Evolutionary conservation across 2,113 vertebrate species (phyloP), one percentile per base, ranked within the genome.

Genomic region (Pygoscelis adeliae): DNA sequence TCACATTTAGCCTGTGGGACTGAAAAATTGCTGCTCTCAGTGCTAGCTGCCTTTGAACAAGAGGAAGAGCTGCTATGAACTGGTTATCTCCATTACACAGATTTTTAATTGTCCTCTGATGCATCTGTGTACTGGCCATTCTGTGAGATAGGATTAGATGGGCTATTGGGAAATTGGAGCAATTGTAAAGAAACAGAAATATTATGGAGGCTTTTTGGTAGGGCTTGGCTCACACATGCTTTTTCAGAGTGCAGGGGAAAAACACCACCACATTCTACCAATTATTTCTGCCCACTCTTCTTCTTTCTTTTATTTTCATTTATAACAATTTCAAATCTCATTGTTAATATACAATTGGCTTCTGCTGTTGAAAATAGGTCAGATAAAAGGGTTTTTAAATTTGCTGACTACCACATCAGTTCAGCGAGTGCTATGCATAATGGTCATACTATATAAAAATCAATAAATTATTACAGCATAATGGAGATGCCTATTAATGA

Each of bases 401-500:
- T 81, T 92, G 88, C 80, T 88, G 93, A 91, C 83, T 90, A 65
- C 55, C 5, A 7, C 34, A 85, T 61, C 53, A 52, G 69, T 85
- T 71, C 53, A 65, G 25, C 15, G 18, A 90, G 47, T 22, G 18
- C 44, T 79, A 14, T 88, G 67, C 44, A 30, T 76, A 82, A 88
- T 29, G 6, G 52, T 66, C 70, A 71, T n/a, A 53, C 32, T 44
- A 26, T 32, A 38, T 66, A 88, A 96, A 97, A 96, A 82, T 73
- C 93, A 91, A 90, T 80, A 96, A 77, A 97, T 91, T 94, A 81
- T 89, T 89, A 96, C 52, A 78, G 40, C 22, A 58, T 55, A 86
- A 91, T 53, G 49, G 46, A 74, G 19, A 62, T 72, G 19, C 19
- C 42, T 77, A 47, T 83, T 91, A 82, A 90, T n/a, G 5, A 82